Percentiles rank a stretch among this genome's conserved stretches.
These are phyloP conservation scores for Istiophorus platypterus DNA, from an alignment of 2,113 vertebrate species.

Conservation along the genomic window DNA sequence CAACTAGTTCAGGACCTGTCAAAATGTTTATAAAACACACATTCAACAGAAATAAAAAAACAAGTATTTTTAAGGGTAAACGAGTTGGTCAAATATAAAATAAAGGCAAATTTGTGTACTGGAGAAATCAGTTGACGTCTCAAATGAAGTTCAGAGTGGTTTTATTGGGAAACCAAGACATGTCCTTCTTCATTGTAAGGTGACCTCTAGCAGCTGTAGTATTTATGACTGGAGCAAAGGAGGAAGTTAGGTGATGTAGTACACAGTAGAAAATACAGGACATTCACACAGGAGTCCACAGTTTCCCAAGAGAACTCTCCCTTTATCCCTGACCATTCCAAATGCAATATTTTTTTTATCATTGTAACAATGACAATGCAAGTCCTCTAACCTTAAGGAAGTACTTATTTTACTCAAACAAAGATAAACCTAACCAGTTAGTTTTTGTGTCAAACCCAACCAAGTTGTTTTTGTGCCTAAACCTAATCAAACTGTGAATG, in stretches of 20 bases:
- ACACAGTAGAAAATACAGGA: neutral
- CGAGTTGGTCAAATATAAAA: conserved; percentile 20
- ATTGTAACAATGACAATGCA: neutral
- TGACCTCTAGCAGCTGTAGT: too few species aligned
- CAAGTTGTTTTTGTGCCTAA: neutral
- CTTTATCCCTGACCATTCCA: neutral
- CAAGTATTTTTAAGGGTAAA: conserved; percentile 7
- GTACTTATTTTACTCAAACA: neutral
- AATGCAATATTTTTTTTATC: neutral
- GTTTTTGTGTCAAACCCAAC: too few species aligned
- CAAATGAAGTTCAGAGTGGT: conserved; percentile 59
- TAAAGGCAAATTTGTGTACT: conserved; percentile 5
- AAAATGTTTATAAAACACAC: conserved; percentile 24
- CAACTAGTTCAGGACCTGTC: conserved; percentile 15
- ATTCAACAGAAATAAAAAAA: conserved; percentile 21
- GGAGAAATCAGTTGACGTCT: conserved; percentile 22
- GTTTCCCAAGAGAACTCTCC: neutral
- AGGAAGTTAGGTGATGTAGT: neutral
- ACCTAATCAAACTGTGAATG: neutral
- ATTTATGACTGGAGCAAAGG: neutral
- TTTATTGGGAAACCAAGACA: conserved; percentile 44
- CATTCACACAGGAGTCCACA: neutral
- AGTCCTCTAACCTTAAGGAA: neutral
- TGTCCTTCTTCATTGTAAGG: neutral
- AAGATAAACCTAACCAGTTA: too few species aligned